Conservation (phyloP, 1,140 invertebrate species). For the Notospermus geniculatus region DNA sequence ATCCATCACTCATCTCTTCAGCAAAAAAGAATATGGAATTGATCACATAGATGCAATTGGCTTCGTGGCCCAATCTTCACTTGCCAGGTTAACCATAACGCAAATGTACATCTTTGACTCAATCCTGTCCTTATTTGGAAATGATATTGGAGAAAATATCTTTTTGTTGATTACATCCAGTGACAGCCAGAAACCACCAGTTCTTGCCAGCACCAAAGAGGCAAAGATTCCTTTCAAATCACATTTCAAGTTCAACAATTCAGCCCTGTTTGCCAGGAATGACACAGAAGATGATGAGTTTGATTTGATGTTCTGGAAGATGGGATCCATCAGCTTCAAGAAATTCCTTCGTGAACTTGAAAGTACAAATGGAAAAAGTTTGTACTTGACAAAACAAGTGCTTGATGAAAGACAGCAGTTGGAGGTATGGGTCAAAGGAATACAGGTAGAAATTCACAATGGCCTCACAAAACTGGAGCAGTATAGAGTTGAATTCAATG, state of each 20-base stretch:
- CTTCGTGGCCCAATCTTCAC: slow-evolving; percentile 12
- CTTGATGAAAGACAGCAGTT: slow-evolving; percentile 15
- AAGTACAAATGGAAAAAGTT: slow-evolving; percentile 19
- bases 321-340: slow-evolving; percentile 23
- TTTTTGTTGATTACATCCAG: slow-evolving; percentile 32
- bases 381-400: slow-evolving; percentile 23
- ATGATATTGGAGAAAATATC: slow-evolving; percentile 33
- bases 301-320: slow-evolving; percentile 24
- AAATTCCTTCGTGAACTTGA: slow-evolving; percentile 22
- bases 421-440: slow-evolving; percentile 14
- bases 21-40: slow-evolving; percentile 21
- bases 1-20: slow-evolving; percentile 29
- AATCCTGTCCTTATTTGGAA: slow-evolving; percentile 34
- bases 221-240: slow-evolving; percentile 21
- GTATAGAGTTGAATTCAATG: slow-evolving; percentile 13
- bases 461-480: slow-evolving; percentile 17
- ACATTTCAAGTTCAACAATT: slow-evolving; percentile 13
- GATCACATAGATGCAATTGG: slow-evolving; percentile 28
- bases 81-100: not conserved
- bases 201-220: slow-evolving; percentile 22
- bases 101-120: slow-evolving; percentile 31
- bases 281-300: not conserved
- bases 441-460: slow-evolving; percentile 16
- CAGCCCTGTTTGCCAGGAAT: slow-evolving; percentile 16
- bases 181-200: slow-evolving; percentile 22